Evolutionary conservation across 2,113 vertebrate species (phyloP), one percentile per base, ranked within the genome.

Genomic region (Grantiella picta): DNA sequence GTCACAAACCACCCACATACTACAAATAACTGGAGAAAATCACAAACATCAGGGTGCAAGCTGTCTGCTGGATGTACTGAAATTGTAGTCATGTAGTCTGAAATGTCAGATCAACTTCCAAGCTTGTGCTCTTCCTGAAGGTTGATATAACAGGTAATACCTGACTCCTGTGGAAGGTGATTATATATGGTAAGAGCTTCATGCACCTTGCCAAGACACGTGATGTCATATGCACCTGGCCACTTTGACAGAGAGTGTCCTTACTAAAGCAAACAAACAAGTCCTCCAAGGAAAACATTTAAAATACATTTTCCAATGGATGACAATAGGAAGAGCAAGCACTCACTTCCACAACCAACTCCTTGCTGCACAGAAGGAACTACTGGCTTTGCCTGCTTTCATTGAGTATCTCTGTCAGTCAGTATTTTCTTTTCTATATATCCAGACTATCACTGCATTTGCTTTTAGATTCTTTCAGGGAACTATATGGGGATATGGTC

Each of bases 381-480:
- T 40, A 35, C 44, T 35, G 42, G 59, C 31, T 91, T 86, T 71
- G 47, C 60, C 53, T 52, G 19, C 49, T 93, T 83, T 73, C 64
- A 54, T 5, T 83, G 61, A 64, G 27, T 61, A 64, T 36, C 38
- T 80, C 52, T 68, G 6, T 49, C 80, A 90, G 33, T 45, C 66
- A 73, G 14, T 38, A 23, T 90, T 77, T 89, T 38, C 50, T 72
- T 33, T 90, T 52, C 70, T 80, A 47, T 18, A 25, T 28, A 86
- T 35, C 29, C 71, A 70, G 50, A 66, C 50, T 80, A 92, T 36
- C 79, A 73, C 50, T 87, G 53, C 59, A 59, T 73, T 66, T 90
- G 75, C 64, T 83, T 95, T 95, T 70, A 81, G 56, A 82, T 72
- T 77, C 45, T 86, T 81, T 73, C 47, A 36, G 64, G 40, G 44